Evolutionary conservation across 2,113 vertebrate genomes (phyloP).

Genomic region (Galemys pyrenaicus): DNA sequence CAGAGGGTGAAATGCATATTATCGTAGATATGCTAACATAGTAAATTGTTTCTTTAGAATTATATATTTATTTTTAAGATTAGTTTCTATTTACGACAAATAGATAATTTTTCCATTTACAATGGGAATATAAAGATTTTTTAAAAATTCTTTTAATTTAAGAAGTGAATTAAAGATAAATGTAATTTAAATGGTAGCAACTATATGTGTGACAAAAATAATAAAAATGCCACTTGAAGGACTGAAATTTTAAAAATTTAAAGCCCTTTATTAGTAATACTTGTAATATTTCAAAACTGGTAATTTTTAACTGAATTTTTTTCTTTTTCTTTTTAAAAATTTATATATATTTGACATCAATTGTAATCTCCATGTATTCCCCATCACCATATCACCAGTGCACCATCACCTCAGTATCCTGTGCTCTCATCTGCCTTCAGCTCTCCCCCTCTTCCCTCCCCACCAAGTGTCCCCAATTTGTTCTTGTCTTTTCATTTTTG

Average conservation of each 20-base stretch:
- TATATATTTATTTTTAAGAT: conserved; percentile 36
- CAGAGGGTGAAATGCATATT: neutral
- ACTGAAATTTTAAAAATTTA: conserved; percentile 3
- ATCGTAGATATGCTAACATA: neutral
- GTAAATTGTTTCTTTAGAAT: neutral
- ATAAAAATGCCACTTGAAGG: neutral
- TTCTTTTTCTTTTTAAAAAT: too few relatives aligned
- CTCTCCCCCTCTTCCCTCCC: too few relatives aligned
- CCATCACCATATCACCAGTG: too few relatives aligned
- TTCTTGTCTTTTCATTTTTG: too few relatives aligned
- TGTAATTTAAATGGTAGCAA: neutral
- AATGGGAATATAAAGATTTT: neutral
- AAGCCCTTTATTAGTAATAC: conserved; percentile 26
- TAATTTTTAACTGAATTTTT: neutral
- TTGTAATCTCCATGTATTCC: too few relatives aligned
- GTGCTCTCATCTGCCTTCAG: too few relatives aligned
- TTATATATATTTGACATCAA: too few relatives aligned
- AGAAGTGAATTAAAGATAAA: neutral
- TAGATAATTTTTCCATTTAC: conserved; percentile 38
- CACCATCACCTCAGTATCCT: too few relatives aligned
- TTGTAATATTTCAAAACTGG: neutral
- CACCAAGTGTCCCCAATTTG: too few relatives aligned
- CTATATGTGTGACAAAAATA: neutral
- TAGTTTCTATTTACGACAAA: conserved; percentile 49
- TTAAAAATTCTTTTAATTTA: conserved; percentile 40